A percentile compares a stretch with the other conserved stretches of the same genome.
phyloP scores from a whole-genome alignment of 2,113 vertebrate species.

The Motacilla alba region DNA sequence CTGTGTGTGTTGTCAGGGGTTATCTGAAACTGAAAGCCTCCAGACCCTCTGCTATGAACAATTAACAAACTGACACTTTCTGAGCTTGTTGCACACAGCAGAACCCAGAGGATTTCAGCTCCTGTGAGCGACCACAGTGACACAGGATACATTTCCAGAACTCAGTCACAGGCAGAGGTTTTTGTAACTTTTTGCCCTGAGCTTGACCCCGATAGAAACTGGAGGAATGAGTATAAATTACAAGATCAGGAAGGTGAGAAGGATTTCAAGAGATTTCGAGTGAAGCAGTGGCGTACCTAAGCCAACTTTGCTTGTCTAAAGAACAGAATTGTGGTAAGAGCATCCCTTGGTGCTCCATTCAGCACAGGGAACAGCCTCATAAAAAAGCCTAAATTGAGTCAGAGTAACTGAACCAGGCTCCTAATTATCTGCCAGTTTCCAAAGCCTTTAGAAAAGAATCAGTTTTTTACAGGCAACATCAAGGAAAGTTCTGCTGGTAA shows the following conservation, averaged over 20 bases:
- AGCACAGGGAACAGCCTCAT: background rate
- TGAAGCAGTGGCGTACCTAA: accelerated
- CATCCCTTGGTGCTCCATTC: background rate
- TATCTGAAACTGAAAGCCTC: background rate
- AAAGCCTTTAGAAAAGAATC: background rate
- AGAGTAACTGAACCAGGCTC: background rate
- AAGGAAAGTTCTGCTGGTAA: background rate
- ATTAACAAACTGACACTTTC: background rate
- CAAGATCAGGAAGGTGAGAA: background rate
- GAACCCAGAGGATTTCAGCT: background rate
- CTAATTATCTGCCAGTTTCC: background rate
- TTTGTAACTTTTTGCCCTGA: background rate
- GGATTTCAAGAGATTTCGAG: background rate
- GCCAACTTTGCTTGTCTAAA: accelerated
- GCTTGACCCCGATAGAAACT: background rate
- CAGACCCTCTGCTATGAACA: background rate
- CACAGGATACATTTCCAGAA: background rate
- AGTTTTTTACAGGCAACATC: background rate
- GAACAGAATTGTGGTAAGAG: background rate
- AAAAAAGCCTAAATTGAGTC: background rate
- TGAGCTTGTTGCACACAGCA: background rate
- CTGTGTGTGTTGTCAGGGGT: background rate
- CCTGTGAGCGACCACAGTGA: background rate
- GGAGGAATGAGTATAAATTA: background rate
- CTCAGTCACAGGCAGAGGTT: background rate